A percentile compares a stretch with the other conserved stretches of the same genome.
These are phyloP conservation scores for Tenrec ecaudatus DNA, from an alignment of 2,113 vertebrate species.

Conservation along the genomic window DNA sequence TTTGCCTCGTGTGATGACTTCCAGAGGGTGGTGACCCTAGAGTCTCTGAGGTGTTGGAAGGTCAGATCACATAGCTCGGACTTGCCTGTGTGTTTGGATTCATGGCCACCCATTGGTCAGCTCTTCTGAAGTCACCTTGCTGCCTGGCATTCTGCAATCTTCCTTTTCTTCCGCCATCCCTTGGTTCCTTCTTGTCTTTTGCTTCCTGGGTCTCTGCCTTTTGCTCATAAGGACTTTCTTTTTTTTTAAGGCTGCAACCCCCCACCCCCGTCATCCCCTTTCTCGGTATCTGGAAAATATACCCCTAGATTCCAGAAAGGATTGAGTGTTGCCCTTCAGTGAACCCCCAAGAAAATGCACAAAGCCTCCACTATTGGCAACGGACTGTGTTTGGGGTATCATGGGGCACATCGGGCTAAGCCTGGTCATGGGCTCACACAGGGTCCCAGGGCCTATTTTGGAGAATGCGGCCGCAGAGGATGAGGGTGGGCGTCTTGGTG, in stretches of 20 bases:
- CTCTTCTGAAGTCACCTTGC: neutral
- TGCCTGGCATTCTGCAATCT: neutral
- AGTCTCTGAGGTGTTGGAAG: conserved; percentile 6
- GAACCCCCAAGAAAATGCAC: conserved; percentile 64
- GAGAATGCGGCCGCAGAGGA: conserved; percentile 21
- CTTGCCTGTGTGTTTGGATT: neutral
- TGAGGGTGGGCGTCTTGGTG: neutral
- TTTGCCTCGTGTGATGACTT: conserved; percentile 31
- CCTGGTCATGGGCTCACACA: conserved; percentile 18
- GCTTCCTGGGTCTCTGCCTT: neutral
- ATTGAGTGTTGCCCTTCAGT: conserved; percentile 48
- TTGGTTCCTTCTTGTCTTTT: neutral
- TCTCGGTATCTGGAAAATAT: conserved; percentile 55
- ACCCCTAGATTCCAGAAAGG: conserved; percentile 46
- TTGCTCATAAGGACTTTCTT: neutral
- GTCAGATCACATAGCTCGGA: neutral
- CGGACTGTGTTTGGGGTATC: conserved; percentile 65
- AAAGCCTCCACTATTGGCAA: conserved; percentile 71
- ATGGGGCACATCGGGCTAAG: conserved; percentile 69
- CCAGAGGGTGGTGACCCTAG: conserved; percentile 10
- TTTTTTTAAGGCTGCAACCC: conserved; percentile 28
- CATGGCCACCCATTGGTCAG: neutral
- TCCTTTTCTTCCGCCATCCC: conserved; percentile 50
- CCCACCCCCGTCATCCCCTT: neutral
- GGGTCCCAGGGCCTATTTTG: conserved; percentile 27